Evolutionary conservation across 2,888 invertebrate genomes (phyloP), one percentile per base, ranked within the genome.

Genomic region (Drosophila cognata): DNA sequence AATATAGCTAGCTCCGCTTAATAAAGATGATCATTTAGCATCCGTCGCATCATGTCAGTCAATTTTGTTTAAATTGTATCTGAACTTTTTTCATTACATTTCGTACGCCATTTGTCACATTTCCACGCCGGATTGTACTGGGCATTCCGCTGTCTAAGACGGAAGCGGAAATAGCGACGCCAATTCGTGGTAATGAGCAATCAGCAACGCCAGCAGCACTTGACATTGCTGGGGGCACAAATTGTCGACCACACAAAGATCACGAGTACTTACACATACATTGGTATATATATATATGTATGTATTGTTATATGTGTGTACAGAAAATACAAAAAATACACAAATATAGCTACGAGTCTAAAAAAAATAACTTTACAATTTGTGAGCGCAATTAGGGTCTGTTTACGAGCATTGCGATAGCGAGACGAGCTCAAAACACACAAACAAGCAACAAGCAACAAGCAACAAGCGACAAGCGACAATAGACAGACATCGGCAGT

Each of bases 161-260:
- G 82, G 86, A 82, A 82, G 80, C 83, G 82, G 82, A 82, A 82
- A 71, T 67, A 59, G 67, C 73, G 18, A 33, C 21, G 63, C 64
- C 51, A 72, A 62, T 67, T 43, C 46, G 43, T 33, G 77, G 78
- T 81, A 81, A 74, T 74, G 81, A 78, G 81, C 74, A 75, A 68
- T 56, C 67, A 50, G 33, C 68, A 38, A 7, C 56, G 55, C n/a
- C 56, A 74, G 52, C 74, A 67, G 35, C 69, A 85, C 66, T 79
- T 82, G 85, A 73, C 85, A 82, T 82, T 82, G 85, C 58, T 41
- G 46, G 52, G 38, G 25, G 48, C 53, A 53, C 52, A 36, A 51
- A 60, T 58, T 31, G 35, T 36, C 38, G 55, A 33, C n/a, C 53
- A 51, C 46, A 66, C 50, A 51, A 31, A 67, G 51, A 66, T 56